Base-by-base conservation (phyloP, 2,888 invertebrate genomes). In the Disparrhopalites patrizii region DNA sequence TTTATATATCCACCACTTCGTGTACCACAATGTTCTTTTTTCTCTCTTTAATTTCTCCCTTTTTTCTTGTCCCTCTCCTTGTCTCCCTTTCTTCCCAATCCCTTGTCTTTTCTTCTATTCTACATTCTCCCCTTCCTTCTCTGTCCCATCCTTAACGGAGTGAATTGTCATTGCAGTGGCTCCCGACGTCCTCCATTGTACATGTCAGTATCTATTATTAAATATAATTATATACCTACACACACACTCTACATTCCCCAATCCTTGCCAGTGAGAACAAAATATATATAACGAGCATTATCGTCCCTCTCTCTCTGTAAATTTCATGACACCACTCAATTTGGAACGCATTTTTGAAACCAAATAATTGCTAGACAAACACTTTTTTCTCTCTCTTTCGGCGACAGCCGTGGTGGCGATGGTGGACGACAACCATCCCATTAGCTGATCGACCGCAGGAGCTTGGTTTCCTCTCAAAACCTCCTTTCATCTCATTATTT, bases 11-110 rank as follows among this genome's bases (percentile, higher is more conserved):
- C 23, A 31, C 3, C 25, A 30, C 20, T 23, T 15, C 23, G n/a
- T 38, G 33, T 20, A 2, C 28, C 25, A 54, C 28, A 36, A 52
- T 28, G 43, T 47, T 64, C 10, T 43, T 43, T 43, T 43, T 43
- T 43, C n/a, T 43, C 7, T 43, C 43, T 43, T 43, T 43, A 40
- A 40, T 40, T 4, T 18, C 3, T 47, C 25, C 25, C 47, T 20
- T n/a, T 20, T 23, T 13, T 2, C 25, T 23, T 23, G 23, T 47
- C 23, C 13, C 47, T 20, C 3, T 47, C 3, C n/a, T 23, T 47
- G 23, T 40, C 40, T 40, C 40, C 13, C 40, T 40, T 47, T 47
- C 23, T 47, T 23, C 47, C 36, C 23, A 20, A 15, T 43, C 43
- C 43, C n/a, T 23, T 38, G 18, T n/a, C 3, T 8, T 4, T 55